Evolutionary conservation across 2,888 invertebrate genomes (phyloP).

Genomic region (Hermodice carunculata): DNA sequence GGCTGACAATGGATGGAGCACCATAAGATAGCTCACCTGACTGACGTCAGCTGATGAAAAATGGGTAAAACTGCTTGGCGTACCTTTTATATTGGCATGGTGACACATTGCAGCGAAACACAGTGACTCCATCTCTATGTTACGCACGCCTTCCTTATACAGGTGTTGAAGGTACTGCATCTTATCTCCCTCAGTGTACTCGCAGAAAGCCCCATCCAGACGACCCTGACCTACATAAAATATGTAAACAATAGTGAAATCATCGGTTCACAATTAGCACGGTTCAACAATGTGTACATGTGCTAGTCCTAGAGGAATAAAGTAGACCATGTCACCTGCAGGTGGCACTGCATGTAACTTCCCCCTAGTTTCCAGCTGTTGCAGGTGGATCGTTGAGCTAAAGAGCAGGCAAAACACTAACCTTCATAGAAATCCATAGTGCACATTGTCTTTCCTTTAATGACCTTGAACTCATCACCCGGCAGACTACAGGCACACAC

Average conservation of each 20-base stretch:
- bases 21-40: too few species aligned
- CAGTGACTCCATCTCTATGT: conserved; percentile 98
- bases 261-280: too few species aligned
- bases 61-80: conserved; percentile 2
- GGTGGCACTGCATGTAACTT: too few species aligned
- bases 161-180: conserved; percentile 81
- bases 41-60: too few species aligned
- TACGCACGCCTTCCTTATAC: conserved; percentile 80
- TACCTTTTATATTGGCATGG: conserved; percentile 88
- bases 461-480: conserved; percentile 74
- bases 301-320: too few species aligned
- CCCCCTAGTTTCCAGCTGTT: too few species aligned
- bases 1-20: too few species aligned
- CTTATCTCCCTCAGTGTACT: conserved; percentile 91
- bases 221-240: conserved; percentile 84
- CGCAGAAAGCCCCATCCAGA: conserved; percentile 95
- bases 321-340: too few species aligned
- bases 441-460: conserved; percentile 94
- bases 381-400: too few species aligned
- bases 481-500: conserved; percentile 80
- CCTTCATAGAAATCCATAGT: conserved; percentile 96
- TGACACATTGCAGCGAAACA: conserved; percentile 94
- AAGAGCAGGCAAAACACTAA: conserved; percentile 20
- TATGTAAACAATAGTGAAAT: not conserved
- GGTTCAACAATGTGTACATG: too few species aligned